Evolutionary conservation across 1,140 invertebrate genomes (phyloP).

Genomic region (Rhagoletis pomonella): DNA sequence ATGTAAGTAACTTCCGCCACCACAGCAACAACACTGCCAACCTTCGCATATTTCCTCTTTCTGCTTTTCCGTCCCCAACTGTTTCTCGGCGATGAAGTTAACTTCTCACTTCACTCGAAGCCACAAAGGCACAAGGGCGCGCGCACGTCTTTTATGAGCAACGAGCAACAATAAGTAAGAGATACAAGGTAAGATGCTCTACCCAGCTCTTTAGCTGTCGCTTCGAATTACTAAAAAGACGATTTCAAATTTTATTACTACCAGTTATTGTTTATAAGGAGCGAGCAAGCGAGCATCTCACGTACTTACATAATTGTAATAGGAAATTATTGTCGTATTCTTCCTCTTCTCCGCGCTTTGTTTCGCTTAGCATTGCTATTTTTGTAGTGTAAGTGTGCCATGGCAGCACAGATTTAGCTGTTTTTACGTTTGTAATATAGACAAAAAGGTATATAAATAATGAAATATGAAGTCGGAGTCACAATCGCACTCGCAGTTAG

Average conservation of each 20-base stretch:
- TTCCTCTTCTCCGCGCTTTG: background rate
- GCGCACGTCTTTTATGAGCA: slow-evolving; percentile 9
- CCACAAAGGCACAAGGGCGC: background rate
- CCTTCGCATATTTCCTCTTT: background rate
- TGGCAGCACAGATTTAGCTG: background rate
- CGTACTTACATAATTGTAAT: slow-evolving; percentile 30
- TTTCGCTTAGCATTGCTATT: background rate
- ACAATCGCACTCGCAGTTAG: too few relatives aligned
- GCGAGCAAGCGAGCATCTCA: background rate
- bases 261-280: background rate
- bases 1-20: background rate
- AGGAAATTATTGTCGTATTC: background rate
- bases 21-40: too few relatives aligned
- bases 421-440: background rate
- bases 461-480: background rate
- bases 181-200: background rate
- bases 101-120: background rate
- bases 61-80: too few relatives aligned
- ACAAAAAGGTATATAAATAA: background rate
- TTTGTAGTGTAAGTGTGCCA: background rate
- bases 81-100: background rate
- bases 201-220: background rate
- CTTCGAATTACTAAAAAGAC: slow-evolving; percentile 41
- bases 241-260: slow-evolving; percentile 32
- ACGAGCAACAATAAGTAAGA: background rate